These are phyloP conservation scores for Bacillus rossius DNA, from an alignment of 1,140 invertebrate species.

Conservation along the genomic window DNA sequence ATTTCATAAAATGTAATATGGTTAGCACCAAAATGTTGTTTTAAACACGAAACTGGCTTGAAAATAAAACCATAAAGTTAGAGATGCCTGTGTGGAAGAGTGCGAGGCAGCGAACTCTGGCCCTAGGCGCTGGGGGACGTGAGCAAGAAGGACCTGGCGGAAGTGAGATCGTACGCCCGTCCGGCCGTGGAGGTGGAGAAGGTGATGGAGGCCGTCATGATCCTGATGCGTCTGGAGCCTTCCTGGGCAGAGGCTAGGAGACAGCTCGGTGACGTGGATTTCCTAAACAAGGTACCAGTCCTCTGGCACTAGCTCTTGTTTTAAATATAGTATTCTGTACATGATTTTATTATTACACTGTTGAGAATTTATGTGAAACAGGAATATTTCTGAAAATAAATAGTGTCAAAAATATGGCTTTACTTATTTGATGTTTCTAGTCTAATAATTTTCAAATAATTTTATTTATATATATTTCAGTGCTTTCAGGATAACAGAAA, in stretches of 20 bases:
- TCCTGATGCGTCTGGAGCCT: slow-evolving; percentile 68
- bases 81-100: too few species aligned
- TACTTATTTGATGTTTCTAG: too few species aligned
- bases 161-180: slow-evolving; percentile 80
- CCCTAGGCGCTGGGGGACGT: slow-evolving; percentile 66
- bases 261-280: slow-evolving; percentile 72
- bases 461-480: too few species aligned
- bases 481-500: too few species aligned
- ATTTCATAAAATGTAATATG: too few species aligned
- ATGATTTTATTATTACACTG: neutral
- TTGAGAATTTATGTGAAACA: neutral
- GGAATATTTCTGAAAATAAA: too few species aligned
- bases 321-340: neutral
- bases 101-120: too few species aligned
- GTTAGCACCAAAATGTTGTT: too few species aligned
- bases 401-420: too few species aligned
- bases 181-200: slow-evolving; percentile 81
- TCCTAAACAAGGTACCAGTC: slow-evolving; percentile 54
- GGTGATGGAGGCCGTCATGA: slow-evolving; percentile 86
- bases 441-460: too few species aligned
- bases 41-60: too few species aligned
- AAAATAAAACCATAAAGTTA: too few species aligned
- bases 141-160: slow-evolving; percentile 83
- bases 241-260: slow-evolving; percentile 81
- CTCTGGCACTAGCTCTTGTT: neutral